A percentile compares a stretch with the other conserved stretches of the same genome.
Evolutionary conservation across 2,888 invertebrate species (phyloP).

Genomic region (Eupithecia subumbrata): DNA sequence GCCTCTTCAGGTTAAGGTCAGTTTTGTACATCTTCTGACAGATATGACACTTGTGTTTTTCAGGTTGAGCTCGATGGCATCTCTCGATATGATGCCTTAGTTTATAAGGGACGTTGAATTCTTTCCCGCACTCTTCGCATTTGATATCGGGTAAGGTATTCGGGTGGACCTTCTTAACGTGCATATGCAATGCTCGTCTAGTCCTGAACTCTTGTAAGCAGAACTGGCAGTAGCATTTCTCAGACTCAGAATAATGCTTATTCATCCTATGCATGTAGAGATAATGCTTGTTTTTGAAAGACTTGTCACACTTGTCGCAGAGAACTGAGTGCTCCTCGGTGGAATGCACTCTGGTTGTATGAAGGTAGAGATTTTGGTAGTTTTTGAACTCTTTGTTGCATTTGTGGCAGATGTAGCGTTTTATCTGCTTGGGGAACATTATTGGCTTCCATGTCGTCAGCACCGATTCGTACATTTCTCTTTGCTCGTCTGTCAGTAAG

Average conservation of each 20-base stretch:
- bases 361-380: constrained; percentile 75
- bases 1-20: constrained; percentile 69
- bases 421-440: constrained; percentile 66
- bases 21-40: constrained; percentile 75
- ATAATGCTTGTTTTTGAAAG: constrained; percentile 78
- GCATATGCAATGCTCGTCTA: constrained; percentile 72
- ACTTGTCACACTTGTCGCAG: constrained; percentile 75
- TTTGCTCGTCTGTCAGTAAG: constrained; percentile 68
- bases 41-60: constrained; percentile 70
- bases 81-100: constrained; percentile 70
- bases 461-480: constrained; percentile 78
- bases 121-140: constrained; percentile 72
- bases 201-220: constrained; percentile 77
- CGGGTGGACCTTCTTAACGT: constrained; percentile 72
- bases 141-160: constrained; percentile 73
- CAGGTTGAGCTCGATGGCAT: constrained; percentile 64
- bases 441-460: constrained; percentile 75
- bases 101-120: constrained; percentile 74
- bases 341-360: constrained; percentile 75
- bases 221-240: constrained; percentile 76
- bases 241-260: constrained; percentile 76
- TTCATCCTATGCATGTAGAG: constrained; percentile 80
- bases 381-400: constrained; percentile 80
- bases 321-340: constrained; percentile 73
- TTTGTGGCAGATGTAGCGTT: constrained; percentile 72